phyloP scores from a whole-genome alignment of 2,888 invertebrate genomes.

The Tridacna crocea region DNA sequence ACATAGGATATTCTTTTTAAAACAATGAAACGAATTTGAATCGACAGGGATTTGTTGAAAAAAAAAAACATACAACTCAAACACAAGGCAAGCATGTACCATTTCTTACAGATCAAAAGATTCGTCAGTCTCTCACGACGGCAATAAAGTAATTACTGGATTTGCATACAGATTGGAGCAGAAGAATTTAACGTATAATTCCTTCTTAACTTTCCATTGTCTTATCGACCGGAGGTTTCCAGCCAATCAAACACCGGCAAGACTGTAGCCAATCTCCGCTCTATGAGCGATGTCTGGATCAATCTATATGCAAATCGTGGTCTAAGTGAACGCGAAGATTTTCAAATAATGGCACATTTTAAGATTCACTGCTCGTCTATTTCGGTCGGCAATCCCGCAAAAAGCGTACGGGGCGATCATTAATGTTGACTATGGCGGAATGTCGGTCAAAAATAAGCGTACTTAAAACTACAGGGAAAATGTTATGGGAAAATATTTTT shows the following conservation, averaged over 20 bases:
- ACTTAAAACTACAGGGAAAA: slow-evolving; percentile 12
- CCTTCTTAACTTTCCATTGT: slow-evolving; percentile 33
- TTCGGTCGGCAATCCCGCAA: neutral
- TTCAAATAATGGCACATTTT: slow-evolving; percentile 16
- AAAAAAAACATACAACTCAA: no score
- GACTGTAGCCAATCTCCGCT: slow-evolving; percentile 33
- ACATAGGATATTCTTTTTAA: no score
- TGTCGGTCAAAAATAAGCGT: slow-evolving; percentile 3
- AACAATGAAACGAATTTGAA: no score
- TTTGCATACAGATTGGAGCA: slow-evolving; percentile 56
- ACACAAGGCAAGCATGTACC: neutral
- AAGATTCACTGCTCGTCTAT: slow-evolving; percentile 23
- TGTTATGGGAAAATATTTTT: slow-evolving; percentile 18
- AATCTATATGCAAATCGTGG: slow-evolving; percentile 47
- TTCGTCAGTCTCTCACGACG: slow-evolving; percentile 12
- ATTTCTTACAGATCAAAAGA: neutral
- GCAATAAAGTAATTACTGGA: slow-evolving; percentile 50
- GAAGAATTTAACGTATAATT: slow-evolving; percentile 19
- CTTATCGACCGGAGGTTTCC: slow-evolving; percentile 30
- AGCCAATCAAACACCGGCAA: slow-evolving; percentile 31
- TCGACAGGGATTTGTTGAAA: no score
- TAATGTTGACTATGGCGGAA: neutral
- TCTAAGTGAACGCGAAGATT: slow-evolving; percentile 13
- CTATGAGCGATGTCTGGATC: neutral
- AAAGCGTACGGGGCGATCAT: neutral